Percentiles rank a stretch among this genome's conserved stretches.
These are phyloP conservation scores for Ivindomyrus marchei DNA, from an alignment of 2,113 vertebrate species.

Conservation along the genomic window DNA sequence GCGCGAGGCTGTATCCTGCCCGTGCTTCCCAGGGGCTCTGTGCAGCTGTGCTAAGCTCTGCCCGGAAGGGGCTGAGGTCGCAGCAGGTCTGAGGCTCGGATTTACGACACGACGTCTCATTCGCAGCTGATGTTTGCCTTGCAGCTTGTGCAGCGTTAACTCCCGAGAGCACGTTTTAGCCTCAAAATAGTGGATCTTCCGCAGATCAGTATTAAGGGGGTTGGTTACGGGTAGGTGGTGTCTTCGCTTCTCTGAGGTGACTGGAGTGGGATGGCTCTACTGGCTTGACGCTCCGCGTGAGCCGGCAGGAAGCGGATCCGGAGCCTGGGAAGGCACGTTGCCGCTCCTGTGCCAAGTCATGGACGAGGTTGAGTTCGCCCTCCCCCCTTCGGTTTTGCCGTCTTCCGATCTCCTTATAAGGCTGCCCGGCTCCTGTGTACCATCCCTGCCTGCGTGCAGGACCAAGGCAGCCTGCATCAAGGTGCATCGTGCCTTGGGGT, in stretches of 20 bases:
- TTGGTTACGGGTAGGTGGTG: background rate
- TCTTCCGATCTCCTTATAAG: background rate
- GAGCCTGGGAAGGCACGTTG: background rate
- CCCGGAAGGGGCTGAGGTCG: background rate
- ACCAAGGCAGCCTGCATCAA: background rate
- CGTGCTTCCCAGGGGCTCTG: background rate
- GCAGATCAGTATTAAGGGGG: background rate
- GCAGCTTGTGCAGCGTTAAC: background rate
- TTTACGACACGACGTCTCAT: background rate
- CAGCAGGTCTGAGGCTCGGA: background rate
- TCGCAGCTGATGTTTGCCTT: background rate
- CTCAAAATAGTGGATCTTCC: background rate
- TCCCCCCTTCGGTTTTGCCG: background rate
- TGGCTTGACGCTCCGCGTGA: background rate
- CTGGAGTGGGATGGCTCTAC: background rate
- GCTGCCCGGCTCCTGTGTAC: background rate
- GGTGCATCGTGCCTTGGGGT: background rate
- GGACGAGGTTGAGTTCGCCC: background rate
- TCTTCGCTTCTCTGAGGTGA: background rate
- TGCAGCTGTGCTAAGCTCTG: background rate
- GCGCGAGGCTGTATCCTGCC: background rate
- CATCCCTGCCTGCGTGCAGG: background rate
- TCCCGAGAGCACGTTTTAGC: background rate
- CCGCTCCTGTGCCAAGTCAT: background rate
- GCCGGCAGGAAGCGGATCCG: background rate